A percentile compares a stretch with the other conserved stretches of the same genome.
Conservation (phyloP, 2,113 vertebrate species). For the Steatornis caripensis region DNA sequence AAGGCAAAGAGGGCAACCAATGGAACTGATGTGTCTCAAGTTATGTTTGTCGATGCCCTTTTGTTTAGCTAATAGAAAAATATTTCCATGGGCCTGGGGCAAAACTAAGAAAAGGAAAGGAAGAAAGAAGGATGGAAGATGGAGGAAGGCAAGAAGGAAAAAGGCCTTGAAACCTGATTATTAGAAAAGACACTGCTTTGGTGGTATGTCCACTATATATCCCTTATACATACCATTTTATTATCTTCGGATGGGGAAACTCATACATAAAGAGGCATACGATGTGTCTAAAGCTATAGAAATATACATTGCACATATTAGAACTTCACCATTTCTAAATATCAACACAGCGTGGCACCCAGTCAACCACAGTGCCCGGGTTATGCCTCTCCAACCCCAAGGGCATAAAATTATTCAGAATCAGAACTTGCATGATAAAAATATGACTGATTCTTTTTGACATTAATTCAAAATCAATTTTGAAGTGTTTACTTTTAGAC, state of each 20-base stretch:
- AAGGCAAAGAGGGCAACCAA: not conserved
- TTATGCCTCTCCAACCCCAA: not conserved
- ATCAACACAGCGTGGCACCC: not conserved
- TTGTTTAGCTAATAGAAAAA: not conserved
- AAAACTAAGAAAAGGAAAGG: not conserved
- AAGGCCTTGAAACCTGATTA: not conserved
- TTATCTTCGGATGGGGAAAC: not conserved
- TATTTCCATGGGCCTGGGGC: not conserved
- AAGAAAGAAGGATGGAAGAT: not conserved
- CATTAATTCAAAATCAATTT: not conserved
- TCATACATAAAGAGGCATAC: not conserved
- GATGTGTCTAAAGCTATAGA: not conserved
- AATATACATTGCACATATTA: not conserved
- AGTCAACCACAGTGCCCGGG: not conserved
- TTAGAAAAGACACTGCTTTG: not conserved
- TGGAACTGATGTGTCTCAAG: not conserved
- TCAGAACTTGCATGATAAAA: not conserved
- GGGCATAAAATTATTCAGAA: not conserved
- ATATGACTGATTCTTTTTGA: not conserved
- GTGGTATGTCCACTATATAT: not conserved
- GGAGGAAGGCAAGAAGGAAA: not conserved
- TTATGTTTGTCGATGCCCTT: not conserved
- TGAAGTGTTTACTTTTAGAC: not conserved
- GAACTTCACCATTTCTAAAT: not conserved
- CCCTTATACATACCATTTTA: not conserved